These are phyloP conservation scores for Dasysyrphus albostriatus DNA, from an alignment of 2,888 invertebrate genomes.

Conservation along the genomic window DNA sequence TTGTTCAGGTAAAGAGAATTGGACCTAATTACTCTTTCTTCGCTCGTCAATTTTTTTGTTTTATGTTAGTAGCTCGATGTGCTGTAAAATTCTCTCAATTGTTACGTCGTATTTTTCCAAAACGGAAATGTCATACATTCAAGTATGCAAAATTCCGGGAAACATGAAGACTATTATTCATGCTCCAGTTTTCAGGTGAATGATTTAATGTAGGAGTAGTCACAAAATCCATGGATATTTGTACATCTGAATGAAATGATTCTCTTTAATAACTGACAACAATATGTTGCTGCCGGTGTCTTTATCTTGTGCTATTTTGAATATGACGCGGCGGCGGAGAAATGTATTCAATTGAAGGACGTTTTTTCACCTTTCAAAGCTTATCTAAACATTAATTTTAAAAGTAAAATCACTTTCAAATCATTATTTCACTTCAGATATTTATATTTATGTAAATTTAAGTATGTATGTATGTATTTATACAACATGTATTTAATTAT, in stretches of 20 bases:
- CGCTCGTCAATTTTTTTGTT: slow-evolving; percentile 15
- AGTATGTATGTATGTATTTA: too few species aligned
- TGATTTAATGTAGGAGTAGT: slow-evolving; percentile 51
- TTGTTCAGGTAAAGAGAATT: slow-evolving; percentile 33
- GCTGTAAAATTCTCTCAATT: slow-evolving; percentile 43
- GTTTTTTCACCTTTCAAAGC: not conserved
- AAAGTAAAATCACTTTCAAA: not conserved
- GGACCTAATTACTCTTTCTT: slow-evolving; percentile 45
- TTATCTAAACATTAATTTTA: not conserved
- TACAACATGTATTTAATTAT: too few species aligned
- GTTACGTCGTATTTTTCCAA: slow-evolving; percentile 45
- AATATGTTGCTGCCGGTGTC: slow-evolving; percentile 41
- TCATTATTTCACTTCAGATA: not conserved
- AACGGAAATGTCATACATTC: slow-evolving; percentile 44
- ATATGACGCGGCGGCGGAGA: not conserved
- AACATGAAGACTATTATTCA: slow-evolving; percentile 53
- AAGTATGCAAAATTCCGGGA: slow-evolving; percentile 47
- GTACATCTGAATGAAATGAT: slow-evolving; percentile 30
- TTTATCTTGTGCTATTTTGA: not conserved
- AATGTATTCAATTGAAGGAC: not conserved
- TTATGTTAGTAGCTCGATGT: slow-evolving; percentile 40
- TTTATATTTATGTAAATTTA: too few species aligned
- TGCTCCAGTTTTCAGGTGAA: slow-evolving; percentile 63
- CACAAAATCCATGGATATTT: slow-evolving; percentile 43
- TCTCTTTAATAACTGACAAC: slow-evolving; percentile 34